Evolutionary conservation across 2,888 invertebrate genomes (phyloP), one percentile per base, ranked within the genome.

Genomic region (Orthosia gracilis): DNA sequence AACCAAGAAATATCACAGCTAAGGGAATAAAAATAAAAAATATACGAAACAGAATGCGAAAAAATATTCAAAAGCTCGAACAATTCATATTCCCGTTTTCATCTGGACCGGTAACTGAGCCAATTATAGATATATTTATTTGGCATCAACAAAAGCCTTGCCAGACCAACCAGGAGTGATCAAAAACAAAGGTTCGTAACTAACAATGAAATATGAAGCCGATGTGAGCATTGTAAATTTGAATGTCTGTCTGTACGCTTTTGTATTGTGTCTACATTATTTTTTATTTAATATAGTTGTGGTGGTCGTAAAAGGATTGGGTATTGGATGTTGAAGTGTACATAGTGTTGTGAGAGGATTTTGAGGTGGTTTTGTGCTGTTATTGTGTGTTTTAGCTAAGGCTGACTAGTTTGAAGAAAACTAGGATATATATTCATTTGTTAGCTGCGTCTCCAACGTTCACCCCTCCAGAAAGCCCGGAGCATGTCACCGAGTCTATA

Each of bases 41-140:
- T 26, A 26, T 55, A 50, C 66, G 62, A 64, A 50, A 67, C 40
- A 52, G 52, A 82, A 79, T 26, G 50, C 55, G 47, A 63, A 73
- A 78, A 70, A 70, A 69, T 68, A 62, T 64, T 62, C 67, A 59
- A 79, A 70, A 73, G 40, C 49, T 61, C 12, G 50, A 55, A 73
- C 71, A 71, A 76, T 77, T 76, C 59, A 84, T 69, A 81, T 73
- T 74, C 58, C 40, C 57, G 21, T 69, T 76, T 82, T 49, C 61
- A 76, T 79, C 73, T 72, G 18, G 26, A 64, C 57, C 61, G 65
- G 68, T 66, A 66, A 69, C 77, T 45, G 63, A 73, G 72, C 67
- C 74, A 78, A 78, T 78, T 78, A 77, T 21, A 85, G 62, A 75
- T 83, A 85, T 83, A 85, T 83, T 85, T 84, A 85, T 85, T 83